Percentiles rank a stretch among this genome's conserved stretches.
Conservation (phyloP, 1,140 invertebrate genomes). For the Druon quercuslanigerum region DNA sequence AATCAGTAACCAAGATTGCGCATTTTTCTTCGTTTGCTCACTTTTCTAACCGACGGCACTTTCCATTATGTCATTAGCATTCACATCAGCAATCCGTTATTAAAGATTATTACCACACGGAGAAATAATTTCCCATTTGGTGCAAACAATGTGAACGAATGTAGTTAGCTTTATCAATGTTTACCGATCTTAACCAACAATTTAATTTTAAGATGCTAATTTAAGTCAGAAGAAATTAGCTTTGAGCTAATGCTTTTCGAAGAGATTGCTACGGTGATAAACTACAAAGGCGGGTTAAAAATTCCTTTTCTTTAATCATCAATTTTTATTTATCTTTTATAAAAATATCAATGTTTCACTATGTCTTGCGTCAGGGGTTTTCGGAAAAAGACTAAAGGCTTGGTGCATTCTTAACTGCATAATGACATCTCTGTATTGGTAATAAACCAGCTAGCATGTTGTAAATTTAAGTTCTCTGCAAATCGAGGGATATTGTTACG, state of each 20-base stretch:
- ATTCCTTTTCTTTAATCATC: slow-evolving; percentile 1
- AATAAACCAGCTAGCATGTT: no score
- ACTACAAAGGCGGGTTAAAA: background rate
- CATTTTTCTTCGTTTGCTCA: slow-evolving; percentile 26
- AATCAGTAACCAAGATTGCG: slow-evolving; percentile 13
- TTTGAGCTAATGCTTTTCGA: background rate
- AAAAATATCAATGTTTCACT: no score
- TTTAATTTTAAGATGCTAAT: slow-evolving; percentile 1
- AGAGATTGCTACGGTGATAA: background rate
- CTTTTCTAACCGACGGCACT: slow-evolving; percentile 23
- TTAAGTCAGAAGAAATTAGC: slow-evolving; percentile 20
- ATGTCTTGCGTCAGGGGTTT: no score
- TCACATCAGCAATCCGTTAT: slow-evolving; percentile 17
- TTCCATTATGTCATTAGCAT: slow-evolving; percentile 5
- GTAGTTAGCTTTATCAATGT: slow-evolving; percentile 3
- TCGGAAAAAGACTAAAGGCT: no score
- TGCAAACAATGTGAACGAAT: background rate
- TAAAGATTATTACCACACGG: slow-evolving; percentile 17
- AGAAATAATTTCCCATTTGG: slow-evolving; percentile 15
- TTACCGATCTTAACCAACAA: slow-evolving; percentile 9
- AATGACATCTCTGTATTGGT: no score
- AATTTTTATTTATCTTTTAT: no score
- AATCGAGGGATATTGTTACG: no score
- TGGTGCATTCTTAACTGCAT: no score
- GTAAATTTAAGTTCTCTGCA: no score